Evolutionary conservation across 2,888 invertebrate genomes (phyloP), one percentile per base, ranked within the genome.

Genomic region (Agonopterix arenella): DNA sequence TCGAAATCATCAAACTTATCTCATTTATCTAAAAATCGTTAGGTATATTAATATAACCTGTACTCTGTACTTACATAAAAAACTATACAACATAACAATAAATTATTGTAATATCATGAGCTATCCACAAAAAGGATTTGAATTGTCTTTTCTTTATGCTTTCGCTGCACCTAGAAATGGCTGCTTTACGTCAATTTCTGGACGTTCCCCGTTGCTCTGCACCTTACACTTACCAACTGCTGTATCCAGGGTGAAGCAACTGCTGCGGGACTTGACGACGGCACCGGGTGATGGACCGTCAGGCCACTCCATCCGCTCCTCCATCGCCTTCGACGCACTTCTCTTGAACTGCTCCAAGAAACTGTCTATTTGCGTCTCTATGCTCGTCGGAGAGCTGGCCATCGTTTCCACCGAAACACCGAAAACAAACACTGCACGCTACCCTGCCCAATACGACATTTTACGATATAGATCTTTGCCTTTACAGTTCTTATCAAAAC

Each of bases 361-460:
- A 88, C 93, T 93, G 91, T 95, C 95, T 89, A 95, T 95, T 90
- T 95, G 94, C 69, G 93, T 94, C 89, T 95, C 95, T 79, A 94
- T 93, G 64, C 92, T 94, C 60, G 92, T 92, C 59, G 93, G 92
- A 65, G 93, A 92, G 76, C 84, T 90, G 62, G 91, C 91, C 92
- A 92, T 92, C 73, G 84, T 84, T 76, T 75, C 81, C 80, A 84
- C 80, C 83, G 81, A 82, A 80, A 85, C 86, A 82, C 77, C 80
- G 70, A 80, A 84, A 84, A 84, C 86, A 86, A 85, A 86, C 84
- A 84, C 79, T 73, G 74, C 72, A 86, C 84, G 83, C 79, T 73
- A 75, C 72, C 71, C 68, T 66, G 66, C 63, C 57, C 62, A 64
- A 68, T 67, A 71, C 58, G 61, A 66, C 80, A 83, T 84, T 76